Evolutionary conservation across 1,140 invertebrate genomes (phyloP).

Genomic region (Druon quercuslanigerum): DNA sequence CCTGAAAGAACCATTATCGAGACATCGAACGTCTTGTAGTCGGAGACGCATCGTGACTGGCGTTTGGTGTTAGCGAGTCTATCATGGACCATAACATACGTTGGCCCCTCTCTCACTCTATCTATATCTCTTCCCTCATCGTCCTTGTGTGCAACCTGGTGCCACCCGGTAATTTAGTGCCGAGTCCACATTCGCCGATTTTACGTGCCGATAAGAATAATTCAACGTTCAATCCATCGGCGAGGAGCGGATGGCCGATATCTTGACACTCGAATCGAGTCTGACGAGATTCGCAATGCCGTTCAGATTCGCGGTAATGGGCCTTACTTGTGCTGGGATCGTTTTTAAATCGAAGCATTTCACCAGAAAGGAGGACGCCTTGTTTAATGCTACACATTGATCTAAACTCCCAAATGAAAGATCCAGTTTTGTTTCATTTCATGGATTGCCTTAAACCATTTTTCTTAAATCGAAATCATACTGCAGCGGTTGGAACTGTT

Average conservation of each 20-base stretch:
- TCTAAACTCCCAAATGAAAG: background rate
- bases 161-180: constrained; percentile 54
- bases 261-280: constrained; percentile 55
- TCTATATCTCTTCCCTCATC: constrained; percentile 42
- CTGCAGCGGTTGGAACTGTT: too few species aligned
- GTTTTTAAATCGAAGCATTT: background rate
- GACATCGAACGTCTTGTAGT: constrained; percentile 54
- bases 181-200: constrained; percentile 51
- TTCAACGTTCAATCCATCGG: constrained; percentile 56
- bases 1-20: constrained; percentile 58
- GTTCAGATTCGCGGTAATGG: constrained; percentile 25
- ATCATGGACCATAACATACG: constrained; percentile 43
- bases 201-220: constrained; percentile 56
- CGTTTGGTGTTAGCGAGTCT: constrained; percentile 48
- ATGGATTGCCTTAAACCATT: too few species aligned
- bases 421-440: too few species aligned
- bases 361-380: constrained; percentile 7
- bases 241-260: constrained; percentile 52
- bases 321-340: constrained; percentile 7
- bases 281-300: constrained; percentile 42
- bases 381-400: constrained; percentile 7
- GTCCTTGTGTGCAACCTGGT: constrained; percentile 43
- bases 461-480: too few species aligned
- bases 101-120: constrained; percentile 42
- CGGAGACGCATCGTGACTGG: constrained; percentile 55